Evolutionary conservation across 2,888 invertebrate species (phyloP).

Genomic region (Melanostoma mellinum): DNA sequence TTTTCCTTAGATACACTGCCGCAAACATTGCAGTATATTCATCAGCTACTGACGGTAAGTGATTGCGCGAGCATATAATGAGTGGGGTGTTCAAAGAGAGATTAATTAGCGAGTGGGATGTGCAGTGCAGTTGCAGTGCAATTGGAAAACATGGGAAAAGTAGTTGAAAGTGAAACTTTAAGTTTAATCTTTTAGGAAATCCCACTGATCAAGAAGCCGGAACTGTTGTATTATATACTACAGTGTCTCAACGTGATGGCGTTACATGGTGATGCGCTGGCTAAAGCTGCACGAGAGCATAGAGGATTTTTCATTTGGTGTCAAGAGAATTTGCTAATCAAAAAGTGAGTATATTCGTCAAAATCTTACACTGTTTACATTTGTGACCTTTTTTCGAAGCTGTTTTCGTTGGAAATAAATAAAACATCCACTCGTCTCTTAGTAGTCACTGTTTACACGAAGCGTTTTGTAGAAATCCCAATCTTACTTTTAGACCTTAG

Average conservation of each 20-base stretch:
- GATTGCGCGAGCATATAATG: constrained; percentile 73
- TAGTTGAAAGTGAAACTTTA: constrained; percentile 56
- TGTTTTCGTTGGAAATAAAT: too few species aligned
- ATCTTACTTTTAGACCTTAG: too few species aligned
- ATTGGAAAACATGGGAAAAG: constrained; percentile 15
- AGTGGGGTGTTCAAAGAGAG: constrained; percentile 3
- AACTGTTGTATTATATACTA: constrained; percentile 95
- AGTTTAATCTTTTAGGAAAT: constrained; percentile 85
- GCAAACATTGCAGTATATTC: constrained; percentile 95
- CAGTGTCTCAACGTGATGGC: constrained; percentile 95
- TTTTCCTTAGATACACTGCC: constrained; percentile 95
- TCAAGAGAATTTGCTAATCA: constrained; percentile 96
- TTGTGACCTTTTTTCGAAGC: neutral
- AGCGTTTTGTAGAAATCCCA: too few species aligned
- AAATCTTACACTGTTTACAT: neutral
- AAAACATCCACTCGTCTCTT: too few species aligned
- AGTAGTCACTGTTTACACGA: too few species aligned
- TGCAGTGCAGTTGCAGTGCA: neutral
- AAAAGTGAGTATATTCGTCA: constrained; percentile 86
- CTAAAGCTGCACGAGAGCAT: constrained; percentile 93
- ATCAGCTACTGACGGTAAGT: constrained; percentile 89
- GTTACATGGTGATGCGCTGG: constrained; percentile 96
- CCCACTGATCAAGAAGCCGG: constrained; percentile 92
- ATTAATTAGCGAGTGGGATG: constrained; percentile 50
- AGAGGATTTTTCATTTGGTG: constrained; percentile 97